Evolutionary conservation across 2,113 vertebrate genomes (phyloP).

Genomic region (Saimiri boliviensis): DNA sequence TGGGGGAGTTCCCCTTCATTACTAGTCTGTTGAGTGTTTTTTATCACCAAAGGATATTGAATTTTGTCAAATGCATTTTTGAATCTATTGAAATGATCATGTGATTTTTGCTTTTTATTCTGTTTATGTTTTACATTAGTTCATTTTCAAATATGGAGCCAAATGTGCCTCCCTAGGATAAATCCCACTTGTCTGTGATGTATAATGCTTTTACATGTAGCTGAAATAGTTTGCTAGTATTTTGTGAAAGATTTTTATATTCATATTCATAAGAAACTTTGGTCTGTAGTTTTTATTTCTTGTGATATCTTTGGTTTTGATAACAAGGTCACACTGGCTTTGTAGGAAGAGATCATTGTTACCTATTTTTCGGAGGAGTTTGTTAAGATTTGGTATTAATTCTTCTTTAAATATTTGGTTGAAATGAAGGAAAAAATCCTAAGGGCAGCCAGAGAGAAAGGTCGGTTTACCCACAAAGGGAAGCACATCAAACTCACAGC

Average conservation of each 20-base stretch:
- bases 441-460: no score
- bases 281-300: background rate
- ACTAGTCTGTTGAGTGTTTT: background rate
- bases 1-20: background rate
- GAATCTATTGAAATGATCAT: background rate
- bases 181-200: background rate
- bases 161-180: background rate
- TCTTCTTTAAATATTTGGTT: background rate
- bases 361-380: background rate
- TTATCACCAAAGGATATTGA: background rate
- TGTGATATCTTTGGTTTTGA: background rate
- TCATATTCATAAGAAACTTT: background rate
- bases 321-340: background rate
- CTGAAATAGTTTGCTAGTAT: background rate
- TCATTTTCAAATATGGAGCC: background rate
- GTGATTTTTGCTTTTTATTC: background rate
- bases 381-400: background rate
- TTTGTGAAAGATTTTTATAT: background rate
- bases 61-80: background rate
- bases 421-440: no score
- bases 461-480: no score
- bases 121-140: background rate
- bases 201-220: background rate
- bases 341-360: background rate
- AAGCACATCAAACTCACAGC: no score